phyloP scores from a whole-genome alignment of 1,140 invertebrate species.

The Neodiprion virginianus region DNA sequence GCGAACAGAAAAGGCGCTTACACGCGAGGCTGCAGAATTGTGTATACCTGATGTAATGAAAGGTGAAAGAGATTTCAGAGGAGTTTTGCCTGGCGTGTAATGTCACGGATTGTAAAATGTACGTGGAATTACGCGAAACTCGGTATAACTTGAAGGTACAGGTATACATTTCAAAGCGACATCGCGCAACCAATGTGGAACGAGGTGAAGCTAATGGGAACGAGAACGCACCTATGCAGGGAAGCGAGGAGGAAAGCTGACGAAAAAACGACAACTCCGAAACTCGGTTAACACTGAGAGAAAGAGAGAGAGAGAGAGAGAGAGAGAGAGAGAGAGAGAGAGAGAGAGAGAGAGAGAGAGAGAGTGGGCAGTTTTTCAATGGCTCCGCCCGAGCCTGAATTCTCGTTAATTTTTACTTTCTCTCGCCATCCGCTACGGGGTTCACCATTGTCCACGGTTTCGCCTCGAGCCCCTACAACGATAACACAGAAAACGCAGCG shows the following conservation, averaged over 20 bases:
- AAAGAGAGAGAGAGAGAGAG: conserved; percentile 21
- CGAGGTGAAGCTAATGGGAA: too few relatives aligned
- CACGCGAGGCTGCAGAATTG: too few relatives aligned
- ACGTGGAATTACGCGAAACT: too few relatives aligned
- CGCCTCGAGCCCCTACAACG: conserved; percentile 50
- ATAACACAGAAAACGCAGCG: conserved; percentile 58
- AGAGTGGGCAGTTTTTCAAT: conserved; percentile 56
- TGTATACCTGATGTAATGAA: too few relatives aligned
- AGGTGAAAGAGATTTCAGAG: too few relatives aligned
- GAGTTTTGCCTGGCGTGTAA: too few relatives aligned
- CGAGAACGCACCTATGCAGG: too few relatives aligned
- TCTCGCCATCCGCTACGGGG: conserved; percentile 54
- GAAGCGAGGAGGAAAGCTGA: not conserved
- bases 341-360: conserved; percentile 22
- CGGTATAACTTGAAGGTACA: too few relatives aligned
- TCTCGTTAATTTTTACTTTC: conserved; percentile 62
- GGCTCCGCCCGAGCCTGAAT: conserved; percentile 59
- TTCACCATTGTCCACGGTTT: conserved; percentile 52
- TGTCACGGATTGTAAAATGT: too few relatives aligned
- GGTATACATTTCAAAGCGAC: too few relatives aligned
- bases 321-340: conserved; percentile 17
- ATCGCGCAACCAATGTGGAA: too few relatives aligned
- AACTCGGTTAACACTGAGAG: conserved; percentile 26
- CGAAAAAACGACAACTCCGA: conserved; percentile 23
- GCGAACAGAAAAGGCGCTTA: too few relatives aligned